Evolutionary conservation across 2,113 vertebrate genomes (phyloP).

Genomic region (Pedetes capensis): DNA sequence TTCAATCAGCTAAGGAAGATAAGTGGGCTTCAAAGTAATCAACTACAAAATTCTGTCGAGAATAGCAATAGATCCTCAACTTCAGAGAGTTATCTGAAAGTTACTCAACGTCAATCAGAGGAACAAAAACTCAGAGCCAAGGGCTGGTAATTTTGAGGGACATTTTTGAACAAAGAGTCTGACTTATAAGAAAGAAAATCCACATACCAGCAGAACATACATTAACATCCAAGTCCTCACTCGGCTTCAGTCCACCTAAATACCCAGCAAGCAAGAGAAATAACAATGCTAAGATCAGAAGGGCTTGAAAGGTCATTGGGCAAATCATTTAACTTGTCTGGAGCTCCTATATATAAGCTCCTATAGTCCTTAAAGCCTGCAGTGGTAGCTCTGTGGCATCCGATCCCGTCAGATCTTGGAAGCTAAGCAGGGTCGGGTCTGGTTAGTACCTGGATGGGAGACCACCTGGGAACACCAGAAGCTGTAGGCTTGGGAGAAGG

Average conservation of each 20-base stretch:
- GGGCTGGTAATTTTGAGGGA: neutral
- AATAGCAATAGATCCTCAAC: conserved; percentile 52
- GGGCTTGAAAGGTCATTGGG: neutral
- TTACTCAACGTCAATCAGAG: conserved; percentile 1
- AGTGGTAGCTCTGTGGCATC: too few species aligned
- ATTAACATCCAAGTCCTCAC: neutral
- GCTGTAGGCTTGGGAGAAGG: too few species aligned
- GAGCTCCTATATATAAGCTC: conserved; percentile 23
- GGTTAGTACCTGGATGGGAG: too few species aligned
- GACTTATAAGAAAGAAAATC: neutral
- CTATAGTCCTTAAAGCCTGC: conserved; percentile 28
- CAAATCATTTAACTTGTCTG: conserved; percentile 35
- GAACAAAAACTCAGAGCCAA: conserved; percentile 42
- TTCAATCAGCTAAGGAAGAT: conserved; percentile 78
- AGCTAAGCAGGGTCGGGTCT: too few species aligned
- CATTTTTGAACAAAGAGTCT: neutral
- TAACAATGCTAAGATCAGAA: neutral
- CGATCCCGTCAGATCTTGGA: too few species aligned
- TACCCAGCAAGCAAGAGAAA: neutral
- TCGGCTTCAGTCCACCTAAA: neutral
- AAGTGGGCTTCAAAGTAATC: conserved; percentile 74
- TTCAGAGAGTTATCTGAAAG: conserved; percentile 46
- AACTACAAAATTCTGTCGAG: conserved; percentile 55
- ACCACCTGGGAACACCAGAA: too few species aligned
- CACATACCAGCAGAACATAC: neutral